Base-by-base conservation (phyloP, 2,113 vertebrate species). In the Eulemur macaco region DNA sequence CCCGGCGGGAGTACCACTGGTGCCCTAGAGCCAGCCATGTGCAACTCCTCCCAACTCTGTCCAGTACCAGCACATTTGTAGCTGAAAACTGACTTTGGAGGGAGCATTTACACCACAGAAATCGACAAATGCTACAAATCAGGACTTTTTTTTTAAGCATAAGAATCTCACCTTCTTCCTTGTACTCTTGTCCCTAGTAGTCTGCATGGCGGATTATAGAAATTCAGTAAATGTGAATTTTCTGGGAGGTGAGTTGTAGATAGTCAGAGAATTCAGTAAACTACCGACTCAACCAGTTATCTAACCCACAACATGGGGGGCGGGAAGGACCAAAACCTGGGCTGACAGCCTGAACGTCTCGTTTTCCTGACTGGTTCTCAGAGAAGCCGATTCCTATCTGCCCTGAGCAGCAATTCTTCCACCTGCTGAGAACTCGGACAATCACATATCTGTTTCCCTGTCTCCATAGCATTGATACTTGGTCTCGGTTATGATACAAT, bases 21-120 rank as follows among this genome's bases (percentile, higher is more conserved):
- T 8, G 0, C 12, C 6, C 50, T 34, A 10, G n/a, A 29, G 6
- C n/a, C 52, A 81, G 3, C 7, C 0, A 0, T 2, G 31, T 18
- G 2, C 2, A 78, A 5, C 25, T 39, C 42, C 54, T 58, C 14
- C n/a, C 68, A 74, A 42, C 8, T 37, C 17, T 1, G 9, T 37
- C 45, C 10, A 47, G 4, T 21, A 5, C 60, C 66, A 23, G 15
- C 50, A 69, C 37, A 12, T 45, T 31, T 34, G 7, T 23, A 82
- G 56, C 78, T 56, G 83, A 56, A 92, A 88, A 50, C 2, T 27
- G 45, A n/a, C 27, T 1, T 34, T 13, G 42, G 50, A 27, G 20
- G 8, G 12, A 80, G 6, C 25, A 71, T 45, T 91, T 37, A 71
- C 1, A 76, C n/a, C 25, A 64, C 0, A 31, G 64, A 69, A 80